phyloP scores from a whole-genome alignment of 2,797 vertebrate genomes.

The Poeciliopsis turneri region DNA sequence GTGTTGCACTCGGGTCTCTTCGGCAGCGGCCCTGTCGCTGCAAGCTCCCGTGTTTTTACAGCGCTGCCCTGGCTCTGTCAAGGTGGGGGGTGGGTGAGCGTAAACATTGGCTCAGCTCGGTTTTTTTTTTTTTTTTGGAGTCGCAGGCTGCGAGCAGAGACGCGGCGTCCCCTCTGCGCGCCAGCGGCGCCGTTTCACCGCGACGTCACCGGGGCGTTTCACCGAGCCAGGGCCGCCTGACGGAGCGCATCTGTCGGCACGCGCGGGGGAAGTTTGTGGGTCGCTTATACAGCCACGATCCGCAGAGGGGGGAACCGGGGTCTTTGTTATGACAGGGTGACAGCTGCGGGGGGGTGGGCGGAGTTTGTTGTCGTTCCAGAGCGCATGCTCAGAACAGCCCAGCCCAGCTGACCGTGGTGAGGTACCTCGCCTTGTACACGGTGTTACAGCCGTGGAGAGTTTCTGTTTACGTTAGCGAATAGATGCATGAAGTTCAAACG shows the following conservation, averaged over 20 bases:
- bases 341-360: slow-evolving; percentile 86
- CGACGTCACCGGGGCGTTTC: slow-evolving; percentile 18
- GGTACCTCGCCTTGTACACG: slow-evolving; percentile 31
- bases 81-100: slow-evolving; percentile 71
- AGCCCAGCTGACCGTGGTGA: slow-evolving; percentile 64
- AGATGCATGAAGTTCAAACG: not conserved
- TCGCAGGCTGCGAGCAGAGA: slow-evolving; percentile 37
- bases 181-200: not conserved
- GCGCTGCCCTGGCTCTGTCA: slow-evolving; percentile 49
- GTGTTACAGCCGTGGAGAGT: not conserved
- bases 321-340: slow-evolving; percentile 93
- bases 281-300: slow-evolving; percentile 50
- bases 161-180: slow-evolving; percentile 14
- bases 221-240: slow-evolving; percentile 24
- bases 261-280: slow-evolving; percentile 17
- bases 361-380: slow-evolving; percentile 77
- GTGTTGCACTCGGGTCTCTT: not conserved
- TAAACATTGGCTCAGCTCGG: slow-evolving; percentile 76
- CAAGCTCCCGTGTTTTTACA: slow-evolving; percentile 37
- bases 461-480: not conserved
- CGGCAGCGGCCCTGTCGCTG: slow-evolving; percentile 31
- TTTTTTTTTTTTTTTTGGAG: slow-evolving; percentile 35
- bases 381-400: slow-evolving; percentile 65
- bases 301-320: slow-evolving; percentile 60
- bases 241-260: not conserved